Conservation (phyloP, 2,113 vertebrate species). For the Catagonus wagneri region DNA sequence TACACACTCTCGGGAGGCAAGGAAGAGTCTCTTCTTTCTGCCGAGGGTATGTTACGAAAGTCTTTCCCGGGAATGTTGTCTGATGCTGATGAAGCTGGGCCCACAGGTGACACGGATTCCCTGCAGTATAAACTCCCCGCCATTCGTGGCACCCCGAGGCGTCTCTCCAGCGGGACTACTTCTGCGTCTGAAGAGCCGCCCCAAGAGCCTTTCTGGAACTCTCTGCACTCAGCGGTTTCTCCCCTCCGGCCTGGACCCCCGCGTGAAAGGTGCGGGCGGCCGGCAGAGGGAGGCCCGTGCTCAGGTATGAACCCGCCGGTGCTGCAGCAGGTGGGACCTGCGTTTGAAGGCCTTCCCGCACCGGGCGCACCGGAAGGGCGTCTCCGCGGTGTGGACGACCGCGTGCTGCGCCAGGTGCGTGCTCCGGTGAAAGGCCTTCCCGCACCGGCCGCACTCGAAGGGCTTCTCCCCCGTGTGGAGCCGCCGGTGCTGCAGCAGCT, state of each 20-base stretch:
- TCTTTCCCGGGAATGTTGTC: background rate
- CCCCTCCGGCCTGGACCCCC: background rate
- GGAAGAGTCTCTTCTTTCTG: background rate
- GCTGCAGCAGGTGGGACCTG: constrained; percentile 58
- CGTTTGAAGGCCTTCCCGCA: constrained; percentile 69
- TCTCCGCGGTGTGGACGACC: constrained; percentile 46
- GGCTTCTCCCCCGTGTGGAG: constrained; percentile 71
- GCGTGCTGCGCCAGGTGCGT: constrained; percentile 66
- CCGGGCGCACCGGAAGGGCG: background rate
- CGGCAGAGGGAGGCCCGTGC: background rate
- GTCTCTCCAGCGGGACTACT: background rate
- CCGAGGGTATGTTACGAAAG: background rate
- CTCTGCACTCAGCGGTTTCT: background rate
- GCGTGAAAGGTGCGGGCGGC: too few relatives aligned
- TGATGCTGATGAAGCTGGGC: background rate
- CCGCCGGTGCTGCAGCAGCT: constrained; percentile 62
- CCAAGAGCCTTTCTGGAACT: background rate
- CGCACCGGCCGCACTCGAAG: constrained; percentile 52
- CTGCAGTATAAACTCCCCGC: too few relatives aligned
- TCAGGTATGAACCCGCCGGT: constrained; percentile 46
- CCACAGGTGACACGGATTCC: background rate
- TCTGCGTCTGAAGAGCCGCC: background rate
- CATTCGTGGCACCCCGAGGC: background rate
- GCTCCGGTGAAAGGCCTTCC: constrained; percentile 76
- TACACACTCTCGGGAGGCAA: background rate